phyloP scores from a whole-genome alignment of 2,797 vertebrate genomes.

The Pyrocephalus nanus region DNA sequence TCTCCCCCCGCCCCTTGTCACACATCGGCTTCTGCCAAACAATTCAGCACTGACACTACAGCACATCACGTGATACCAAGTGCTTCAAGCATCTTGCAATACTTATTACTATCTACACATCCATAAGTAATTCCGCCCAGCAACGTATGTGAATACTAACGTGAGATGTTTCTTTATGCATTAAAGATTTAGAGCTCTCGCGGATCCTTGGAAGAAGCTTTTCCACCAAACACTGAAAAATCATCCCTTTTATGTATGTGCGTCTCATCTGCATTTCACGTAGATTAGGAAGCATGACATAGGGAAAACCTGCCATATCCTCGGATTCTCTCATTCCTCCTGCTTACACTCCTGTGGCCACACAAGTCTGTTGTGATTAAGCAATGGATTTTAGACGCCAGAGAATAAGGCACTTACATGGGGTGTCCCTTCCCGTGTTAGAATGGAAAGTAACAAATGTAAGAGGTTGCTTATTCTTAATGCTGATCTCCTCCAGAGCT shows the following conservation, averaged over 20 bases:
- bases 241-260: background rate
- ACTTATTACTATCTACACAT: constrained; percentile 60
- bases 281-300: background rate
- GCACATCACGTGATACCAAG: background rate
- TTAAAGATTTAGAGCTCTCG: constrained; percentile 31
- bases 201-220: background rate
- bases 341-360: background rate
- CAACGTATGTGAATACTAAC: constrained; percentile 6
- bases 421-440: background rate
- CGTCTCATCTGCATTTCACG: background rate
- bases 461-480: constrained; percentile 40
- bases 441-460: constrained; percentile 61
- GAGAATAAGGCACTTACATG: background rate
- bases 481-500: constrained; percentile 46
- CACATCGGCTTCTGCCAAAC: constrained; percentile 48
- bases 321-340: background rate
- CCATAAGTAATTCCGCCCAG: constrained; percentile 40
- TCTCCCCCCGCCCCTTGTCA: constrained; percentile 32
- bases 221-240: background rate
- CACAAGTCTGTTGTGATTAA: background rate
- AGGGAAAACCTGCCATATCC: background rate
- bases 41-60: constrained; percentile 33
- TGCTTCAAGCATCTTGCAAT: constrained; percentile 53
- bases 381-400: background rate
- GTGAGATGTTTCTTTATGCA: background rate